phyloP scores from a whole-genome alignment of 2,888 invertebrate species.

The Micropterix aruncella region DNA sequence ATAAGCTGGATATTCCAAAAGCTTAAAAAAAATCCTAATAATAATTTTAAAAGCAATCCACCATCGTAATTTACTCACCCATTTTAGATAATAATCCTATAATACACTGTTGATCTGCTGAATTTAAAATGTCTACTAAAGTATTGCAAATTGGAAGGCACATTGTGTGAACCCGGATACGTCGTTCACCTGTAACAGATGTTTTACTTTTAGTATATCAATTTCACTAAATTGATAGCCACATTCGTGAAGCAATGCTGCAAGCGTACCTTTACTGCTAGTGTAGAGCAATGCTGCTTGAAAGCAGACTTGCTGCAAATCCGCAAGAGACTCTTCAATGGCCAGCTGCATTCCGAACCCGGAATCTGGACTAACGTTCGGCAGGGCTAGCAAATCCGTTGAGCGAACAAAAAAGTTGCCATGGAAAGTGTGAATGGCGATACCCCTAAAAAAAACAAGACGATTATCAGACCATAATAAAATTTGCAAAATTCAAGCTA shows the following conservation, averaged over 20 bases:
- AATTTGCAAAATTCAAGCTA: no score
- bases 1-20: no score
- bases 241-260: neutral
- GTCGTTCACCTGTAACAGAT: conserved; percentile 69
- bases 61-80: no score
- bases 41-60: no score
- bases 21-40: no score
- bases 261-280: conserved; percentile 60
- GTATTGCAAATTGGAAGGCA: conserved; percentile 83
- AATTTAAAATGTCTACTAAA: conserved; percentile 71
- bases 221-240: neutral
- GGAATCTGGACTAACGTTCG: conserved; percentile 96
- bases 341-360: conserved; percentile 97
- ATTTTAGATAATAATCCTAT: conserved; percentile 89
- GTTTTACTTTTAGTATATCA: neutral
- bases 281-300: conserved; percentile 97
- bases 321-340: conserved; percentile 81
- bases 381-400: conserved; percentile 87
- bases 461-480: no score
- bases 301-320: conserved; percentile 83
- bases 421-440: conserved; percentile 96
- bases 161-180: conserved; percentile 95
- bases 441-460: conserved; percentile 54
- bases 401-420: conserved; percentile 99
- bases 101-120: conserved; percentile 90